Evolutionary conservation across 1,140 invertebrate genomes (phyloP).

Genomic region (Prorops nasuta): DNA sequence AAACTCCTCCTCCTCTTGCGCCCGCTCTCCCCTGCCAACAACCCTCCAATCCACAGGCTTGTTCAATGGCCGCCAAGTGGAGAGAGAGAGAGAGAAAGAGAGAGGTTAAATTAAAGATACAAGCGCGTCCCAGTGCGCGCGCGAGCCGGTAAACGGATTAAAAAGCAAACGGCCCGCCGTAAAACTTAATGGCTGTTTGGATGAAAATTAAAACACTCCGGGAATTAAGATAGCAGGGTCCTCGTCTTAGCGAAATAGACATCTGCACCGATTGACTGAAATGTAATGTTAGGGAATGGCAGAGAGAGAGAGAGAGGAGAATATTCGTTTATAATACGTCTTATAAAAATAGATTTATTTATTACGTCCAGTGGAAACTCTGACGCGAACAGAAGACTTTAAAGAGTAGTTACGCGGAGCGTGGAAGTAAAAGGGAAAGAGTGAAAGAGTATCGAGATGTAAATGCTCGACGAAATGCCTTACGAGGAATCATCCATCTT

Average conservation of each 20-base stretch:
- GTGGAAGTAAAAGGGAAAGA: constrained; percentile 7
- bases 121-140: constrained; percentile 26
- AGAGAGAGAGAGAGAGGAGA: constrained; percentile 13
- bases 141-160: constrained; percentile 53
- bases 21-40: constrained; percentile 1
- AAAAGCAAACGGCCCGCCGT: constrained; percentile 52
- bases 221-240: constrained; percentile 36
- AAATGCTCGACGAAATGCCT: no score
- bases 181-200: constrained; percentile 54
- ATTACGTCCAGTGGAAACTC: no score
- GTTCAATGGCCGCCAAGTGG: constrained; percentile 41
- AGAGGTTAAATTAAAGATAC: constrained; percentile 55
- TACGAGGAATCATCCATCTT: constrained; percentile 29
- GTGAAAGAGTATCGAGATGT: no score
- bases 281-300: constrained; percentile 19
- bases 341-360: no score
- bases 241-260: neutral
- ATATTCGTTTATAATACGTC: no score
- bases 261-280: neutral
- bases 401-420: no score
- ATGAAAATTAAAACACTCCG: constrained; percentile 55
- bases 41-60: constrained; percentile 29
- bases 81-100: no score
- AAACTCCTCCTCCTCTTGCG: constrained; percentile 23
- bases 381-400: no score